Base-by-base conservation (phyloP, 2,113 vertebrate species). In the Brevimyrus niger region DNA sequence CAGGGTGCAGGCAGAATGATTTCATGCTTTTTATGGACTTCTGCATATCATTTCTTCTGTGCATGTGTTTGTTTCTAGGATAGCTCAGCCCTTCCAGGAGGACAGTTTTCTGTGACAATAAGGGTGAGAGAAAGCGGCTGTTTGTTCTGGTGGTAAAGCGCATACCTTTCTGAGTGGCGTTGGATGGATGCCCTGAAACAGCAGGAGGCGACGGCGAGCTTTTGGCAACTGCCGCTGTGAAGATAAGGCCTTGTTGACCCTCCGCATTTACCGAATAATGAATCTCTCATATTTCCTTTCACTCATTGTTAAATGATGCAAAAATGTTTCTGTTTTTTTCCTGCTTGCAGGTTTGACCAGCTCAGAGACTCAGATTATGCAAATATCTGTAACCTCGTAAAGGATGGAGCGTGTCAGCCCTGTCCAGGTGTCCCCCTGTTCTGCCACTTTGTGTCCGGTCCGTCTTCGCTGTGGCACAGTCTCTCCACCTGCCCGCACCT, bases 111-210 rank as follows among this genome's bases (percentile, higher is more conserved):
- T 73, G 89, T 92, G 92, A 93, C 91, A 82, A 76, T 82, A 93
- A 93, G 93, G 93, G 93, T 91, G 92, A 94, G 31, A 76, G 27
- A 38, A 76, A 93, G 93, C 93, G 94, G 92, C 93, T 95, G 94
- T 94, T 94, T 94, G 94, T 94, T 94, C 93, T 94, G 90, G 82
- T 91, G 73, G 90, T 91, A 87, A 90, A 93, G 92, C 92, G 90
- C 94, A 93, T 95, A 95, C 94, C 94, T 94, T 95, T 92, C 91
- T 91, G 93, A 94, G 93, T 95, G 93, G 92, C 92, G 94, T 92
- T 95, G 95, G 95, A 94, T 91, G 73, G 4, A 48, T 35, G 93
- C 95, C 95, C 95, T 94, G 92, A 92, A 92, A 94, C 93, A 94
- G 94, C 93, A 94, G 69, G 90, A 91, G 89, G 93, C 93, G 92